Evolutionary conservation across 2,888 invertebrate species (phyloP).

Genomic region (Cecidostiba fungosa): DNA sequence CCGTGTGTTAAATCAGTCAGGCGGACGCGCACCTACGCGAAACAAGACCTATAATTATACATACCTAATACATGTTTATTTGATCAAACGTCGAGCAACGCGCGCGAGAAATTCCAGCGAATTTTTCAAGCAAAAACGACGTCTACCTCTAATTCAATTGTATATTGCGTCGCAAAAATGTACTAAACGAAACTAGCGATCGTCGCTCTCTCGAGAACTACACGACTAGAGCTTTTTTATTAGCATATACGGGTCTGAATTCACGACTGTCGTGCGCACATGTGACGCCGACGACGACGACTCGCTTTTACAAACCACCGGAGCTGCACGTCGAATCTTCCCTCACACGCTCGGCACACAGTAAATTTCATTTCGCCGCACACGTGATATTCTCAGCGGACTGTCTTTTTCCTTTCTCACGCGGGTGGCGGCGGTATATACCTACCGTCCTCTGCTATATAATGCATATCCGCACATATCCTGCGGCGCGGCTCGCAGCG

Average conservation of each 20-base stretch:
- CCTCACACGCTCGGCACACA: not conserved
- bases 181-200: too few species aligned
- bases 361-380: not conserved
- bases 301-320: not conserved
- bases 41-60: not conserved
- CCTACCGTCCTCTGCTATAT: not conserved
- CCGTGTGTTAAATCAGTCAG: not conserved
- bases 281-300: not conserved
- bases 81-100: too few species aligned
- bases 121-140: too few species aligned
- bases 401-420: slow-evolving; percentile 10
- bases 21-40: not conserved
- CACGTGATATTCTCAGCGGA: not conserved
- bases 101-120: too few species aligned
- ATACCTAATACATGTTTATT: too few species aligned
- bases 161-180: too few species aligned
- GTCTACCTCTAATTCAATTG: too few species aligned
- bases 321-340: not conserved
- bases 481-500: not conserved
- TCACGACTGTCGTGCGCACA: not conserved
- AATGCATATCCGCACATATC: not conserved
- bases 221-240: not conserved
- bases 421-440: not conserved
- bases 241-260: not conserved
- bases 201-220: too few species aligned